A percentile compares a stretch with the other conserved stretches of the same genome.
phyloP scores from a whole-genome alignment of 2,113 vertebrate genomes.

The Dendropsophus ebraccatus region DNA sequence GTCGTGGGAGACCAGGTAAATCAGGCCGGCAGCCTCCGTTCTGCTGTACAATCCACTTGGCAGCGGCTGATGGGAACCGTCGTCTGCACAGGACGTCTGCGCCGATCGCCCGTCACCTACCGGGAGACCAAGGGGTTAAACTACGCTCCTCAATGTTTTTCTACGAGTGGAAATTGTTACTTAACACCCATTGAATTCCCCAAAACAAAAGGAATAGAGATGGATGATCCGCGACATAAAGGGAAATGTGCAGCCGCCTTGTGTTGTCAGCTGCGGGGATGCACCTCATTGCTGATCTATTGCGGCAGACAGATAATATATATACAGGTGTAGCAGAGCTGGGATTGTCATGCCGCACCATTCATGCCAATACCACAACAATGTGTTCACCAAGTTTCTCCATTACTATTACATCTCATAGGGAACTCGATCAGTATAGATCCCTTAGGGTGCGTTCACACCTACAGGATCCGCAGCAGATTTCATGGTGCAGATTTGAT shows the following conservation, averaged over 20 bases:
- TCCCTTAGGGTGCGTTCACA: too few relatives aligned
- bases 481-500: too few relatives aligned
- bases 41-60: conserved; percentile 59
- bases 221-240: neutral
- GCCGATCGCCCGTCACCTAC: conserved; percentile 13
- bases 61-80: conserved; percentile 34
- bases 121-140: conserved; percentile 3
- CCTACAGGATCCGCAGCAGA: too few relatives aligned
- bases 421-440: too few relatives aligned
- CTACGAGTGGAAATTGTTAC: conserved; percentile 37
- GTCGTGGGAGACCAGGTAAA: conserved; percentile 78
- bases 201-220: conserved; percentile 10
- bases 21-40: conserved; percentile 60
- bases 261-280: conserved; percentile 12
- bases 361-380: too few relatives aligned
- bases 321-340: neutral
- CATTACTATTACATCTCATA: too few relatives aligned
- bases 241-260: neutral
- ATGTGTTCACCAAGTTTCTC: too few relatives aligned
- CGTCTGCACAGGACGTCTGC: conserved; percentile 16
- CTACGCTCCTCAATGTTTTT: neutral
- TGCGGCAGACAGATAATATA: neutral
- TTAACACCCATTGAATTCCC: conserved; percentile 13
- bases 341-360: neutral
- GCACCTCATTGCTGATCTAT: conserved; percentile 1